phyloP scores from a whole-genome alignment of 2,888 invertebrate genomes.

The Hemistola chrysoprasaria region DNA sequence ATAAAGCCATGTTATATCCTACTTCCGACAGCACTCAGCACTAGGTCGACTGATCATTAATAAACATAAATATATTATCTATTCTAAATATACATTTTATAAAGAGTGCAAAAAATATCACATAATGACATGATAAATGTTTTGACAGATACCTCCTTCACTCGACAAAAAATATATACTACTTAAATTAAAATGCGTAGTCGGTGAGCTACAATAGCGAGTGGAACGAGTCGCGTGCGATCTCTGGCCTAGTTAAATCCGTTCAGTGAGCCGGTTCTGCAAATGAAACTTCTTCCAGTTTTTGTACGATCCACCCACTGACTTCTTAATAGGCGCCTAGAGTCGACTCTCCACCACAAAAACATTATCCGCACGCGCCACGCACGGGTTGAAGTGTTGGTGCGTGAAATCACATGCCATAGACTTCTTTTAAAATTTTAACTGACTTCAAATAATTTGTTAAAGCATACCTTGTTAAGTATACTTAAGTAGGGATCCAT shows the following conservation, averaged over 20 bases:
- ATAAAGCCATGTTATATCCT: no score
- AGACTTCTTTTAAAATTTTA: no score
- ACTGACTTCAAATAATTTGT: no score
- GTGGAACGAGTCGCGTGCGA: conserved; percentile 48
- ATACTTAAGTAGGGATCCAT: no score
- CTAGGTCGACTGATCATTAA: no score
- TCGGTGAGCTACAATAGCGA: not conserved
- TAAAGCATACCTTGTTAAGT: no score
- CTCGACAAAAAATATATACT: conserved; percentile 23
- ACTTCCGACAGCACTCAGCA: no score
- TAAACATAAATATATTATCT: no score
- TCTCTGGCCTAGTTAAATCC: conserved; percentile 54
- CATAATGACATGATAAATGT: conserved; percentile 17
- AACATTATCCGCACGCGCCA: not conserved
- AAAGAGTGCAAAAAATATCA: conserved; percentile 12
- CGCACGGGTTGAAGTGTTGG: no score
- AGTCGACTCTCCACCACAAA: conserved; percentile 16
- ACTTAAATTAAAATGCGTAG: no score
- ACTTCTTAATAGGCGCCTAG: conserved; percentile 28
- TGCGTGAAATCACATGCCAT: no score
- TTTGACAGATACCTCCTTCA: conserved; percentile 20
- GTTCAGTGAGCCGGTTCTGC: conserved; percentile 45
- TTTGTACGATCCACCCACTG: conserved; percentile 36
- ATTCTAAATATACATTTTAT: no score
- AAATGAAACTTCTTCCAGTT: conserved; percentile 48